A percentile compares a stretch with the other conserved stretches of the same genome.
Conservation (phyloP, 2,797 vertebrate genomes). For the Chanos chanos region DNA sequence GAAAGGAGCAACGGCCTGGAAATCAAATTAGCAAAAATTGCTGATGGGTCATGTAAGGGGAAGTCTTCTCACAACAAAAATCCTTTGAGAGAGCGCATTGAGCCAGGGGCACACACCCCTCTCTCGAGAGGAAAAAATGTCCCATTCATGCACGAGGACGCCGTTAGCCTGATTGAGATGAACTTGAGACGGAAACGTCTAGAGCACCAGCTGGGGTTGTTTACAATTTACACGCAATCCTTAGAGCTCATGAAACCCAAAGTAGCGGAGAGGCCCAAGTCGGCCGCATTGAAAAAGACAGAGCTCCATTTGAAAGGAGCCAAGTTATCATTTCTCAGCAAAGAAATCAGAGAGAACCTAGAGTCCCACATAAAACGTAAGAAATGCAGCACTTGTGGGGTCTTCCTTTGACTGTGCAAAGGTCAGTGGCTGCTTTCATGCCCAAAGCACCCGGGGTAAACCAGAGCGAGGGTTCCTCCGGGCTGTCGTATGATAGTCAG, state of each 20-base stretch:
- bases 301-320: not conserved
- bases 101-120: too few species aligned
- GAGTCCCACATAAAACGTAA: slow-evolving; percentile 13
- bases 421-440: not conserved
- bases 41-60: too few species aligned
- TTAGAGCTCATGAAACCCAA: not conserved
- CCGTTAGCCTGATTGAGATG: too few species aligned
- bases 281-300: not conserved
- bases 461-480: not conserved
- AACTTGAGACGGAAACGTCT: slow-evolving; percentile 18
- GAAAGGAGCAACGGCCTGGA: too few species aligned
- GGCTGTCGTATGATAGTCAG: not conserved
- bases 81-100: too few species aligned
- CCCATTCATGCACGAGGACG: too few species aligned
- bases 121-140: too few species aligned
- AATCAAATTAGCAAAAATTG: too few species aligned
- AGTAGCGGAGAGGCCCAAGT: not conserved
- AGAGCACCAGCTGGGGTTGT: not conserved
- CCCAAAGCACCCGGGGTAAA: not conserved
- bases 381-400: not conserved
- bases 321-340: not conserved
- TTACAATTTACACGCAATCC: not conserved
- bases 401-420: not conserved
- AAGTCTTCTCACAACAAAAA: too few species aligned
- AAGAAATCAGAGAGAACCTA: not conserved